These are phyloP conservation scores for Atrichornis clamosus DNA, from an alignment of 2,113 vertebrate species.

Conservation along the genomic window DNA sequence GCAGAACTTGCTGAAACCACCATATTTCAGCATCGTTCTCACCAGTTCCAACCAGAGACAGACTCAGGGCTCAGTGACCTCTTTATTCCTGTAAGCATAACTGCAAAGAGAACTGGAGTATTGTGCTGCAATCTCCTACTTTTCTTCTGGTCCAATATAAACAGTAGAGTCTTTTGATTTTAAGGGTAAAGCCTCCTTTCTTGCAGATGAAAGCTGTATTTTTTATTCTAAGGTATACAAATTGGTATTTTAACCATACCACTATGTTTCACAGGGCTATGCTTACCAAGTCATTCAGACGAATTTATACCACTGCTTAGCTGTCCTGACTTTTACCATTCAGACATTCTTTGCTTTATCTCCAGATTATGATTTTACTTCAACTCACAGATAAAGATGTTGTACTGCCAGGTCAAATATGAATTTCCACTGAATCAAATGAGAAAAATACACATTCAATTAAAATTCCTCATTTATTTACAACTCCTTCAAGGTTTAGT, in stretches of 20 bases:
- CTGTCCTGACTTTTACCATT: background rate
- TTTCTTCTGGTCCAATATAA: background rate
- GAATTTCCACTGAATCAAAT: background rate
- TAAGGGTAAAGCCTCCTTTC: background rate
- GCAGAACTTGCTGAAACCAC: constrained; percentile 1
- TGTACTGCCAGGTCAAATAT: background rate
- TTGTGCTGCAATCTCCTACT: background rate
- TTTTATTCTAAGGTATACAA: background rate
- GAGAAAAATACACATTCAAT: background rate
- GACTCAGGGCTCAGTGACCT: background rate
- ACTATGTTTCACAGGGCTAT: background rate
- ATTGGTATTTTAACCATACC: background rate
- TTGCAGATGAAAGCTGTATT: background rate
- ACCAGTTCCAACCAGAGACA: background rate
- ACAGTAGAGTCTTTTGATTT: background rate
- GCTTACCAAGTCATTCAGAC: background rate
- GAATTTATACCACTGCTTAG: background rate
- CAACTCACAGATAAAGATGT: background rate
- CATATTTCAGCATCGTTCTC: background rate
- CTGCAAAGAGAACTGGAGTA: background rate
- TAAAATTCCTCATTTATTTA: background rate
- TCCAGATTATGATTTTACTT: background rate
- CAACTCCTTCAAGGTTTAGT: background rate
- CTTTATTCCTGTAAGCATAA: background rate
- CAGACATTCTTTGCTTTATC: background rate